Base-by-base conservation (phyloP, 1,140 invertebrate species). In the Drosophila micromelanica region DNA sequence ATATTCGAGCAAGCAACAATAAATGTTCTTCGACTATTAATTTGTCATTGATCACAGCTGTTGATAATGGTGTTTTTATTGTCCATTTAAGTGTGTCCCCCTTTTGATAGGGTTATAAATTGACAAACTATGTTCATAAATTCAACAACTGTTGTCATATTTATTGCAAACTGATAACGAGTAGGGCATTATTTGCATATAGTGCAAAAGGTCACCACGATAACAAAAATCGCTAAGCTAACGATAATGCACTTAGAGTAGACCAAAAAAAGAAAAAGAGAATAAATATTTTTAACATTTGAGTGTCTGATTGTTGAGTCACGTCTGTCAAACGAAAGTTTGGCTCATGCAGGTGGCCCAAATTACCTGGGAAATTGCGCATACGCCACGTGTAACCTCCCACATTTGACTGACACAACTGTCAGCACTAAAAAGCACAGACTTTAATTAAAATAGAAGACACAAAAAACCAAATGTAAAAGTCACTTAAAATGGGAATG, bases 381-480 rank as follows among this genome's bases (percentile, higher is more conserved):
- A 74, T 74, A 70, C 72, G 72, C 51, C 57, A 35, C 37, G 57
- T 70, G 56, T 35, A 56, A 20, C 64, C 17, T 45, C 32, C 45
- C 27, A 61, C 56, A 57, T 45, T 45, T 49, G 43, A 56, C 42
- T 69, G 71, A 42, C 65, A 48, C 49, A 56, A 61, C 71, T 70
- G 71, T 75, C 73, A 42, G 68, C 68, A 72, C 46, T 57, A 42
- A 71, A 71, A 64, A 70, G 38, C 49, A 51, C 37, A 54, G 59
- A 54, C 40, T 37, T 57, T 77, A 77, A 77, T 77, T 77, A 74
- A 74, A 74, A 73, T 45, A 23, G 43, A 63, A 76, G 60, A 45
- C 45, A 45, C 48, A 40, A 49, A 52, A 51, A 43, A 40, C 12
- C 27, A 32, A 60, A 60, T 46, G 17, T 63, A 68, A 64, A 64